A percentile compares a stretch with the other conserved stretches of the same genome.
Evolutionary conservation across 2,888 invertebrate species (phyloP).

Genomic region (Ormyrus rosae): DNA sequence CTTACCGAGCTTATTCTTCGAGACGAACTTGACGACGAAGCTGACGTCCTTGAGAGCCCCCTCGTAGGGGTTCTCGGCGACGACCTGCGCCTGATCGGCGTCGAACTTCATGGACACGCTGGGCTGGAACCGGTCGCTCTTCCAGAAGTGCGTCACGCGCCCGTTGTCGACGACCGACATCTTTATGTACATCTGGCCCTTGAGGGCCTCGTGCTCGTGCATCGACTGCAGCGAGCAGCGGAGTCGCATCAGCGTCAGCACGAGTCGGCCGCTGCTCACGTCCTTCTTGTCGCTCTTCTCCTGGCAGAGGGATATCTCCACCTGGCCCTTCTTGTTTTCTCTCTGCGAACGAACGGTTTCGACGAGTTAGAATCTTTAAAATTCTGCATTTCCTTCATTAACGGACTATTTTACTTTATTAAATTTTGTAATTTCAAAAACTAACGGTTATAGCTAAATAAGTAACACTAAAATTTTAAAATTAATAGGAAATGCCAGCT

Average conservation of each 20-base stretch:
- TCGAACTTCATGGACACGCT: constrained; percentile 88
- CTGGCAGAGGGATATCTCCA: constrained; percentile 82
- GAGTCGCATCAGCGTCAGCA: constrained; percentile 80
- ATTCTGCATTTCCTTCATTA: no score
- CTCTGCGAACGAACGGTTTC: constrained; percentile 75
- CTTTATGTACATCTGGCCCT: constrained; percentile 86
- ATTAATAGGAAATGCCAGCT: no score
- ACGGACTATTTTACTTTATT: no score
- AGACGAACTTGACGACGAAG: constrained; percentile 82
- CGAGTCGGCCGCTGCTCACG: constrained; percentile 81
- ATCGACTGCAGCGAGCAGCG: constrained; percentile 84
- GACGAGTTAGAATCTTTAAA: no score
- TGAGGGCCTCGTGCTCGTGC: constrained; percentile 83
- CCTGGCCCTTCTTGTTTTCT: constrained; percentile 83
- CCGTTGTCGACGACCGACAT: constrained; percentile 85
- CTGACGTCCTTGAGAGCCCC: constrained; percentile 81
- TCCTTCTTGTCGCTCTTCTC: constrained; percentile 80
- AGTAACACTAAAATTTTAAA: no score
- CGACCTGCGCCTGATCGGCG: constrained; percentile 80
- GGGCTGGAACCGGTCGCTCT: constrained; percentile 85
- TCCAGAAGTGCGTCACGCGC: constrained; percentile 80
- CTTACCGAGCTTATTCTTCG: constrained; percentile 81
- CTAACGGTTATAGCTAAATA: no score
- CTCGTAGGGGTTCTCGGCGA: constrained; percentile 80
- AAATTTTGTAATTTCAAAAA: no score